Conservation (phyloP, 2,113 vertebrate genomes). For the Zosterops hypoxanthus region DNA sequence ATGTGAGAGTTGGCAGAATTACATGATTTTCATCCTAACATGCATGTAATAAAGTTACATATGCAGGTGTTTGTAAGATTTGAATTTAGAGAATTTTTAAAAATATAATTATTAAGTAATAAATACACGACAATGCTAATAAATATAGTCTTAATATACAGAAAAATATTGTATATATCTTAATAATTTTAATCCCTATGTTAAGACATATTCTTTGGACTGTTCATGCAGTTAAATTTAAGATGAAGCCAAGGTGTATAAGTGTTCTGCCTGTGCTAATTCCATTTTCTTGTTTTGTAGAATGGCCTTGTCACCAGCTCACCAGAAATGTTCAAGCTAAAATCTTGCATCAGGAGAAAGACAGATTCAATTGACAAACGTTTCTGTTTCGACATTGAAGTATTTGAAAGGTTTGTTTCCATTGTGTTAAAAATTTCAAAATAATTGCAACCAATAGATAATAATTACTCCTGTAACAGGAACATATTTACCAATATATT, state of each 20-base stretch:
- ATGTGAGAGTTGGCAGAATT: not conserved
- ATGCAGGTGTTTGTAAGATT: not conserved
- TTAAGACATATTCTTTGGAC: not conserved
- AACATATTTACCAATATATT: not conserved
- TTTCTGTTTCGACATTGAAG: slow-evolving; percentile 98
- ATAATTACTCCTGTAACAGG: not conserved
- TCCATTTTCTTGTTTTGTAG: slow-evolving; percentile 68
- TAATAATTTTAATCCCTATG: not conserved
- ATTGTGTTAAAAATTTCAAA: not conserved
- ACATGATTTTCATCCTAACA: not conserved
- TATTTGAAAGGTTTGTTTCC: slow-evolving; percentile 88
- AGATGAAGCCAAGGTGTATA: not conserved
- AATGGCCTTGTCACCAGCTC: slow-evolving; percentile 86
- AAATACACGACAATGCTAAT: not conserved
- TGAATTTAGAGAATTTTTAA: not conserved
- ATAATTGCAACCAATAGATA: not conserved
- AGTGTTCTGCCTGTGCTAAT: not conserved
- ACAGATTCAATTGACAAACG: slow-evolving; percentile 98
- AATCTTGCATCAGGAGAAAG: slow-evolving; percentile 94
- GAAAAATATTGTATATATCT: not conserved
- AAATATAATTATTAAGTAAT: not conserved
- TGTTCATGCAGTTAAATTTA: not conserved
- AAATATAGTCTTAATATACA: not conserved
- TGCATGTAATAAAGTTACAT: not conserved
- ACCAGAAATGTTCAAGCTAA: slow-evolving; percentile 92